These are phyloP conservation scores for Trichosurus vulpecula DNA, from an alignment of 2,797 vertebrate species.

Conservation along the genomic window DNA sequence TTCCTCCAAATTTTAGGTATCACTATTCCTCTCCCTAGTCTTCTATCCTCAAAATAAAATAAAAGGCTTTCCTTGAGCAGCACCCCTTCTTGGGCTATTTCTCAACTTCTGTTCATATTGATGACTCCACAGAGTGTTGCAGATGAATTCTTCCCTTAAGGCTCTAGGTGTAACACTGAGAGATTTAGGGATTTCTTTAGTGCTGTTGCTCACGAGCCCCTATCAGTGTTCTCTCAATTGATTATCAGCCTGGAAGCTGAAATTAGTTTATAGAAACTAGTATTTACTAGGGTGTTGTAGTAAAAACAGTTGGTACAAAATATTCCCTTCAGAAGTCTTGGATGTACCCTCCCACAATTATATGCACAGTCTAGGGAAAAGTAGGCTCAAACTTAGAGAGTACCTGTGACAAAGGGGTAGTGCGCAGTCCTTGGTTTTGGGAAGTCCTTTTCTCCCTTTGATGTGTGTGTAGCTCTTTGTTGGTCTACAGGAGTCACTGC, in stretches of 20 bases:
- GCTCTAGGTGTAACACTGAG: neutral
- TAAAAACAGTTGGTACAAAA: neutral
- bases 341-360: neutral
- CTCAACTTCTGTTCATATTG: neutral
- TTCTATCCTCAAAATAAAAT: neutral
- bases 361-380: neutral
- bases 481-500: neutral
- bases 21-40: neutral
- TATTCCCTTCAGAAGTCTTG: neutral
- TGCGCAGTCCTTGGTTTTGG: neutral
- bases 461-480: neutral
- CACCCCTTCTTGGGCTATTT: neutral
- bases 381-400: neutral
- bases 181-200: neutral
- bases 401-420: neutral
- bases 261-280: neutral
- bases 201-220: neutral
- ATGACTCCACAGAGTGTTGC: neutral
- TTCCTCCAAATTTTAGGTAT: neutral
- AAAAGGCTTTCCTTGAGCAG: neutral
- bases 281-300: neutral
- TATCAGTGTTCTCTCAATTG: neutral
- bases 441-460: neutral
- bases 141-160: neutral
- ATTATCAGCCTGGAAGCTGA: neutral